Conservation (phyloP, 2,797 vertebrate genomes). For the Siniperca scherzeri region DNA sequence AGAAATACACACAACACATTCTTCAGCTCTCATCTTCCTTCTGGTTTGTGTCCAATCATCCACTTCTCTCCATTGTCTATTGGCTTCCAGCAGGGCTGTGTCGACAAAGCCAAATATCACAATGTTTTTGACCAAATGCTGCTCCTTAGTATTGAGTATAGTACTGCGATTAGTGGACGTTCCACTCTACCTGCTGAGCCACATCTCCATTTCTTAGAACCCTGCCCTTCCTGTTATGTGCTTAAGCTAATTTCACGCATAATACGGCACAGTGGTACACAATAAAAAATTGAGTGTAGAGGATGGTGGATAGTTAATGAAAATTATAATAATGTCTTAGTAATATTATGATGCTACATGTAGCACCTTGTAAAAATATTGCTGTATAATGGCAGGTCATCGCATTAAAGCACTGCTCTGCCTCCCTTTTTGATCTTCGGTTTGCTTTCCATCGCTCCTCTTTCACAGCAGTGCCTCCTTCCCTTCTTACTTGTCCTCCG, state of each 20-base stretch:
- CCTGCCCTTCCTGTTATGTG: neutral
- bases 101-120: conserved; percentile 38
- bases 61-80: conserved; percentile 48
- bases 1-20: conserved; percentile 26
- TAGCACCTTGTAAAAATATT: neutral
- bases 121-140: conserved; percentile 7
- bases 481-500: neutral
- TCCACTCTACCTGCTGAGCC: neutral
- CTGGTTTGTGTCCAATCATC: conserved; percentile 66
- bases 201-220: neutral
- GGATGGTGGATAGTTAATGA: neutral
- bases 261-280: too few relatives aligned
- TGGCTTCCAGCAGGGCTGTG: conserved; percentile 32
- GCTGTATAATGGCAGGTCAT: neutral
- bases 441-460: conserved; percentile 19
- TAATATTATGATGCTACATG: neutral
- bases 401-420: neutral
- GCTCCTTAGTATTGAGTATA: conserved; percentile 13
- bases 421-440: neutral
- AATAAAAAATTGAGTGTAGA: too few relatives aligned
- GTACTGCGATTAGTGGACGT: neutral
- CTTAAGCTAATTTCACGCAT: neutral
- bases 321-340: neutral
- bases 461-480: conserved; percentile 14
- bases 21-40: conserved; percentile 48